phyloP scores from a whole-genome alignment of 37 sponge, comb jelly and placozoan genomes.

The Mnemiopsis leidyi region DNA sequence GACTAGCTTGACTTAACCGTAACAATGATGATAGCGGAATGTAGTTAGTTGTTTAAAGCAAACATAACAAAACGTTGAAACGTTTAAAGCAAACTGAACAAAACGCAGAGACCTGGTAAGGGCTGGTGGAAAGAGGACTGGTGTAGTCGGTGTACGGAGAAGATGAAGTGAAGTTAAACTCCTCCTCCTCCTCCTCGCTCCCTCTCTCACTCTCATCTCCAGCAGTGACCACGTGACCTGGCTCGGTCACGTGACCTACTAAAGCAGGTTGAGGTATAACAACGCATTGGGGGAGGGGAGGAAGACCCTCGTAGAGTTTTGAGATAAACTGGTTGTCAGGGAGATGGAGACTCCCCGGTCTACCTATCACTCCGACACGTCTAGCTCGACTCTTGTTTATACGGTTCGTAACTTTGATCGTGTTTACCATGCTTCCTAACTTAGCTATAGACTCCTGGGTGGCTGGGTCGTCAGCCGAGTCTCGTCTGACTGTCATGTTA shows the following conservation, averaged over 20 bases:
- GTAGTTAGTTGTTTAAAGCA: too few relatives aligned
- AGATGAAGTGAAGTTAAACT: too few relatives aligned
- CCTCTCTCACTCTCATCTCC: too few relatives aligned
- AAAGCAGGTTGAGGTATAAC: background rate
- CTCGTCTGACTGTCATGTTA: background rate
- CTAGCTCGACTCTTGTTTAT: background rate
- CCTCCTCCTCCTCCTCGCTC: too few relatives aligned
- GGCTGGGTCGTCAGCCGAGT: background rate
- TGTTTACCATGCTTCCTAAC: background rate
- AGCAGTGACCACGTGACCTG: background rate
- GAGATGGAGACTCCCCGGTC: background rate
- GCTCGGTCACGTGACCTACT: background rate
- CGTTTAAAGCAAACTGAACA: too few relatives aligned
- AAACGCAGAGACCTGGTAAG: too few relatives aligned
- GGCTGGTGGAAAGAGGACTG: too few relatives aligned
- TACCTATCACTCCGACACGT: background rate
- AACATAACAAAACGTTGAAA: too few relatives aligned
- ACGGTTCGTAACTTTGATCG: background rate
- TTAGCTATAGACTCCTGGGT: conserved; percentile 3
- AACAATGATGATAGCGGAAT: too few relatives aligned
- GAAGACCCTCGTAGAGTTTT: background rate
- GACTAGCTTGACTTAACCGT: too few relatives aligned
- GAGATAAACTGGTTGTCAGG: background rate
- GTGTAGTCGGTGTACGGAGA: too few relatives aligned
- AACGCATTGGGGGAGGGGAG: background rate